These are phyloP conservation scores for Papilio demoleus DNA, from an alignment of 2,888 invertebrate genomes.

Conservation along the genomic window DNA sequence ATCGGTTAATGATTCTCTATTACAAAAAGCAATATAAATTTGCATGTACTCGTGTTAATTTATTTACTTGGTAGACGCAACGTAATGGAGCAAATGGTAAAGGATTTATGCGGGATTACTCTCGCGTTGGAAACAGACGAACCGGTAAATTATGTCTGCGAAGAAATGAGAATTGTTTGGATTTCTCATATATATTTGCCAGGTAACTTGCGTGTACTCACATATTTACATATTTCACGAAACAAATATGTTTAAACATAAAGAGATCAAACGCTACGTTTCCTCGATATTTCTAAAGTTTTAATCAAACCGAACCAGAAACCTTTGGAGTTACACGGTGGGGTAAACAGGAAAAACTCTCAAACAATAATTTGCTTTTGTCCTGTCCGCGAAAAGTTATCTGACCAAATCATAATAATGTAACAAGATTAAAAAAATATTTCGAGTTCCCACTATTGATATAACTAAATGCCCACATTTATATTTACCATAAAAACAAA, in stretches of 20 bases:
- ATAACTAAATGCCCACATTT: not conserved
- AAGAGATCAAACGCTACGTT: not conserved
- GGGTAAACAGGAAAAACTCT: not conserved
- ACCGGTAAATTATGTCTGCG: conserved; percentile 42
- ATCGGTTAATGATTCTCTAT: not conserved
- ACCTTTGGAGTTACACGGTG: not conserved
- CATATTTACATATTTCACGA: conserved; percentile 11
- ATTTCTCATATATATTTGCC: conserved; percentile 33
- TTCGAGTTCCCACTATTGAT: not conserved
- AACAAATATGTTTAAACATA: not conserved
- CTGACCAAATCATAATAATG: not conserved
- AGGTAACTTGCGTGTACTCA: conserved; percentile 24
- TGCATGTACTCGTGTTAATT: conserved; percentile 42
- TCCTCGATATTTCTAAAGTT: not conserved
- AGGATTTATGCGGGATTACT: conserved; percentile 40
- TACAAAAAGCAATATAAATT: conserved; percentile 1
- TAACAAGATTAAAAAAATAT: not conserved
- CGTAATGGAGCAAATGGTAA: conserved; percentile 43
- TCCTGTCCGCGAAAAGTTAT: not conserved
- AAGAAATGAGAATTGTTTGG: conserved; percentile 41
- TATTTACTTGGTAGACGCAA: conserved; percentile 42
- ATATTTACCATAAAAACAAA: not conserved
- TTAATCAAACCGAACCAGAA: not conserved
- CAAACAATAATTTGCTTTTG: conserved; percentile 9
- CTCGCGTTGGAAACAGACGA: conserved; percentile 39